Base-by-base conservation (phyloP, 2,113 vertebrate genomes). In the Pheucticus melanocephalus region DNA sequence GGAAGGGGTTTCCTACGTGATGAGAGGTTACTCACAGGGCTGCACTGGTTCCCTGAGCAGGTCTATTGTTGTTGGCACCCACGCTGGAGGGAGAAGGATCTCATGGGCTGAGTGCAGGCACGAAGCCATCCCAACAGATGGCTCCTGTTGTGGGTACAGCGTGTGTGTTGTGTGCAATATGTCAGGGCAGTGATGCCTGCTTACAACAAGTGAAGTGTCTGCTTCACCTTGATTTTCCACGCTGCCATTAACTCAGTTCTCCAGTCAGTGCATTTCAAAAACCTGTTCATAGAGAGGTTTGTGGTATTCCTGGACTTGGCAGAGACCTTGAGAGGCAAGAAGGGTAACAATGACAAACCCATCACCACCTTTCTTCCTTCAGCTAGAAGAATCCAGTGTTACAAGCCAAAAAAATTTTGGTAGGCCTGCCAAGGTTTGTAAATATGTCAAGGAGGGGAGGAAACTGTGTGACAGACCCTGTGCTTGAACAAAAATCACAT, bases 101-200 rank as follows among this genome's bases (percentile, higher is more conserved):
- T 71, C 15, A 22, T 17, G 17, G 8, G 42, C 56, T 65, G 68
- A 6, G 53, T 50, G 63, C 72, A 94, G 97, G 95, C 97, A 96
- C 42, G 8, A 73, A 92, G 97, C 97, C 97, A 97, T 86, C 68
- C 66, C 30, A 23, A 84, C 97, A 98, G 98, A 97, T 98, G 96
- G 96, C 48, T 94, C 47, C 96, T 95, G 82, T 47, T 93, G 72
- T 50, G 73, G 57, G 61, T 27, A 93, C 80, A 93, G 63, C 12
- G 2, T 61, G 78, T 51, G 64, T 91, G 61, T 11, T 88, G 31
- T 56, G 45, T 81, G 61, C 86, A 81, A 40, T 82, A 35, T 79
- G 53, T 22, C 44, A 54, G 75, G 72, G 69, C 81, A 96, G 24
- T 2, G 56, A 72, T 85, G 96, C 91, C 73, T 63, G 81, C 81